Conservation (phyloP, 2,797 vertebrate species). For the Lagocephalus sceleratus region DNA sequence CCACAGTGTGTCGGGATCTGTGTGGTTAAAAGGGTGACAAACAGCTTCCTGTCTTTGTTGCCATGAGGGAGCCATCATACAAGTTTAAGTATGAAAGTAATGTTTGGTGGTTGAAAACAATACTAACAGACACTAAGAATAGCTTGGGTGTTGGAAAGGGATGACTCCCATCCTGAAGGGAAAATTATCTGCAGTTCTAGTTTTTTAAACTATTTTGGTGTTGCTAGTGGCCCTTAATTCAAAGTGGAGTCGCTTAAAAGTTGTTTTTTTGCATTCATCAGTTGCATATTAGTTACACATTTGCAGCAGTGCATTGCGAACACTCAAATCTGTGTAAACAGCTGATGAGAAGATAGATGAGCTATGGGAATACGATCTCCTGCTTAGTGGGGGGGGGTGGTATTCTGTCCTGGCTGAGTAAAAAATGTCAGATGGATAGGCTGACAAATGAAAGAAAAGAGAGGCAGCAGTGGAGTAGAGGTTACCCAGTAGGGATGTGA, state of each 20-base stretch:
- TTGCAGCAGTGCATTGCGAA: slow-evolving; percentile 53
- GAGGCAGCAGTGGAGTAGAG: slow-evolving; percentile 58
- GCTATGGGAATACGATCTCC: slow-evolving; percentile 76
- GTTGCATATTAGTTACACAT: slow-evolving; percentile 49
- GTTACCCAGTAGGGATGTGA: slow-evolving; percentile 67
- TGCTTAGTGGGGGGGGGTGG: slow-evolving; percentile 63
- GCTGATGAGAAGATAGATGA: slow-evolving; percentile 71
- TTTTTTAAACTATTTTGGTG: slow-evolving; percentile 51
- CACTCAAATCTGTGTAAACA: slow-evolving; percentile 62
- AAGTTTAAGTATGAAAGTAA: slow-evolving; percentile 68
- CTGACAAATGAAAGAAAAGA: slow-evolving; percentile 61
- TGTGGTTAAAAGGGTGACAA: slow-evolving; percentile 66
- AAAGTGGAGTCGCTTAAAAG: slow-evolving; percentile 53
- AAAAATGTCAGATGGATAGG: slow-evolving; percentile 67
- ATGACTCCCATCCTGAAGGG: slow-evolving; percentile 70
- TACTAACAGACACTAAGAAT: slow-evolving; percentile 69
- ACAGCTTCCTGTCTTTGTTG: slow-evolving; percentile 79
- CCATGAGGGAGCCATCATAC: slow-evolving; percentile 63
- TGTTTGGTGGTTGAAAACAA: slow-evolving; percentile 74
- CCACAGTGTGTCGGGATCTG: slow-evolving; percentile 42
- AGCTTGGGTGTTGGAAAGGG: slow-evolving; percentile 70
- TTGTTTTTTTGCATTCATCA: slow-evolving; percentile 53
- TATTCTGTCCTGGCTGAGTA: slow-evolving; percentile 76
- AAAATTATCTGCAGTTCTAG: slow-evolving; percentile 55
- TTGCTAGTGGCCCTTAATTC: slow-evolving; percentile 56